Conservation (phyloP, 2,888 invertebrate species). For the Cetonia aurata region DNA sequence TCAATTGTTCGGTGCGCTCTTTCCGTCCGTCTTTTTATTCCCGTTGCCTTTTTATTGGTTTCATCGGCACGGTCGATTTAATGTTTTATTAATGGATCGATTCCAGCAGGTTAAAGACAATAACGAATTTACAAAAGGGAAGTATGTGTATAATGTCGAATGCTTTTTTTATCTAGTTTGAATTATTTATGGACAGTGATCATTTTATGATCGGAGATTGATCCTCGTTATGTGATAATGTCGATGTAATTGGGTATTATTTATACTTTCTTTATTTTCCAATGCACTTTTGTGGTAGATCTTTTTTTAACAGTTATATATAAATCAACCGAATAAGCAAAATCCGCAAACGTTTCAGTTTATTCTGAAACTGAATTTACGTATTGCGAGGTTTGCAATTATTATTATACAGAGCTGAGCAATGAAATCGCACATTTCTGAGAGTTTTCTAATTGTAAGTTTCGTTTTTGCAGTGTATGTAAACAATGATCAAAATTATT, state of each 20-base stretch:
- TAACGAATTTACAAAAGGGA: conserved; percentile 28
- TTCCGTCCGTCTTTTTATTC: conserved; percentile 22
- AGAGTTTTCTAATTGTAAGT: too few species aligned
- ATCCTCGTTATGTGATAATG: conserved; percentile 16
- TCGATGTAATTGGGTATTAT: conserved; percentile 15
- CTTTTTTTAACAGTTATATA: too few species aligned
- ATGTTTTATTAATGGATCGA: conserved; percentile 38
- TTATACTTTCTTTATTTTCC: background rate
- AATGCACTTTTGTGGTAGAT: too few species aligned
- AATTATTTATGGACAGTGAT: conserved; percentile 26
- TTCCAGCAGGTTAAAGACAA: conserved; percentile 25
- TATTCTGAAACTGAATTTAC: too few species aligned
- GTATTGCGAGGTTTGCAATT: too few species aligned
- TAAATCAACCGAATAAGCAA: too few species aligned
- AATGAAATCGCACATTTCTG: too few species aligned
- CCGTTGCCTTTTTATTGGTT: conserved; percentile 24
- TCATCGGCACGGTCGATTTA: conserved; percentile 38
- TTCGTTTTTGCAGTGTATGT: too few species aligned
- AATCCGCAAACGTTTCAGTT: too few species aligned
- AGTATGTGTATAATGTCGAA: conserved; percentile 29
- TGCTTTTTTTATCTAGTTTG: conserved; percentile 13
- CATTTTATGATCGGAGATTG: conserved; percentile 25
- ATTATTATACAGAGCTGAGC: too few species aligned
- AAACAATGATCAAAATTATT: too few species aligned
- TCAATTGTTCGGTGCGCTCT: conserved; percentile 36